These are phyloP conservation scores for Cephalopholis sonnerati DNA, from an alignment of 2,113 vertebrate species.

Conservation along the genomic window DNA sequence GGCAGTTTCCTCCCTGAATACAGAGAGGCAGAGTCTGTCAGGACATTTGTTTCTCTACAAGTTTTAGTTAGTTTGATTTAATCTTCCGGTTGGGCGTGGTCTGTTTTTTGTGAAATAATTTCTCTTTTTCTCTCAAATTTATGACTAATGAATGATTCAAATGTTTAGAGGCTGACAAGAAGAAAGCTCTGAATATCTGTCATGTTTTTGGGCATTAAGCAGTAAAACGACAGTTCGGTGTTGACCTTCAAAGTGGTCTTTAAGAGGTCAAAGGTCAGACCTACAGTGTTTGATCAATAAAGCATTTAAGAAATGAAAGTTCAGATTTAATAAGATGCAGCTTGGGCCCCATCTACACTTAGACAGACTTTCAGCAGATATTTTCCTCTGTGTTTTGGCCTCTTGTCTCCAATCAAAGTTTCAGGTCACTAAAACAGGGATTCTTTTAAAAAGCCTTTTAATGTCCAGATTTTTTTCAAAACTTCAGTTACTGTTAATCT, in stretches of 20 bases:
- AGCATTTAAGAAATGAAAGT: no score
- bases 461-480: no score
- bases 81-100: background rate
- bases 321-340: no score
- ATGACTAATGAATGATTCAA: background rate
- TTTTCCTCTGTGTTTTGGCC: no score
- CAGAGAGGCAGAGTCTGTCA: background rate
- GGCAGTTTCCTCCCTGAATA: background rate
- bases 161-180: background rate
- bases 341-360: no score
- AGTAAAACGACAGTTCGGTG: background rate
- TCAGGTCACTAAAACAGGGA: no score
- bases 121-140: background rate
- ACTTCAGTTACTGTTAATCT: no score
- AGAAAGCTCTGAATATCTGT: background rate
- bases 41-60: background rate
- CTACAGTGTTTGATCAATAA: no score
- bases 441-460: no score
- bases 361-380: no score
- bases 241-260: background rate
- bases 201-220: background rate
- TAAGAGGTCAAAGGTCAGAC: background rate
- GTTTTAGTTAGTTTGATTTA: background rate
- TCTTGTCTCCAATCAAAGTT: no score
- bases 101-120: background rate